phyloP scores from a whole-genome alignment of 2,888 invertebrate species.

The Archips crataeganus region DNA sequence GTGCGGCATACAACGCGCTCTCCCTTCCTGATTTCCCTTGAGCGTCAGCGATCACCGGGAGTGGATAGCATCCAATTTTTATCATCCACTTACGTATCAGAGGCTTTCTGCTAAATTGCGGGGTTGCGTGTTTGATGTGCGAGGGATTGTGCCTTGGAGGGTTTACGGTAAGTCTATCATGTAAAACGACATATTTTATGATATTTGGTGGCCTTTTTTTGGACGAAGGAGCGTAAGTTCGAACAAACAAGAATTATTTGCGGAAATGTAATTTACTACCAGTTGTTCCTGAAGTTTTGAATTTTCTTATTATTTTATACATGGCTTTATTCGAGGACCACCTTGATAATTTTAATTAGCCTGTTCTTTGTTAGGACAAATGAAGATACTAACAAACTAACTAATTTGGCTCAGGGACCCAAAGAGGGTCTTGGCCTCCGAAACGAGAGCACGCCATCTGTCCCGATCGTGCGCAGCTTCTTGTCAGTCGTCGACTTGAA shows the following conservation, averaged over 20 bases:
- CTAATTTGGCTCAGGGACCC: too few relatives aligned
- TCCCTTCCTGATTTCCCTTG: constrained; percentile 74
- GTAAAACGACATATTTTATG: constrained; percentile 1
- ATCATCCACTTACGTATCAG: constrained; percentile 68
- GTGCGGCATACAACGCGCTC: constrained; percentile 54
- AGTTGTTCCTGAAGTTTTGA: not conserved
- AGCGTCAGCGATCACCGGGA: constrained; percentile 66
- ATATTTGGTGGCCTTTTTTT: constrained; percentile 26
- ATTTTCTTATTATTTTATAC: not conserved
- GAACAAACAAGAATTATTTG: not conserved
- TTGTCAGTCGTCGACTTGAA: too few relatives aligned
- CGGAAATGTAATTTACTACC: not conserved
- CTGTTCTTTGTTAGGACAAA: too few relatives aligned
- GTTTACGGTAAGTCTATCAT: constrained; percentile 25
- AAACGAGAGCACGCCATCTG: too few relatives aligned
- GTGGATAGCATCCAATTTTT: constrained; percentile 77
- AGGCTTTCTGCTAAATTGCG: constrained; percentile 65
- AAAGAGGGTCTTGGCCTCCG: too few relatives aligned
- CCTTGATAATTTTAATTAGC: too few relatives aligned
- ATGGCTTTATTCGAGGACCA: not conserved
- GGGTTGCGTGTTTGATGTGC: constrained; percentile 45
- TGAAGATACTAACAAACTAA: too few relatives aligned
- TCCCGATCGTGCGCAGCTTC: too few relatives aligned
- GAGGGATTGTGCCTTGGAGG: constrained; percentile 32
- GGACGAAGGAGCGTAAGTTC: not conserved